Percentiles rank a stretch among this genome's conserved stretches.
Evolutionary conservation across 2,888 invertebrate genomes (phyloP).

Genomic region (Eilema griseolum): DNA sequence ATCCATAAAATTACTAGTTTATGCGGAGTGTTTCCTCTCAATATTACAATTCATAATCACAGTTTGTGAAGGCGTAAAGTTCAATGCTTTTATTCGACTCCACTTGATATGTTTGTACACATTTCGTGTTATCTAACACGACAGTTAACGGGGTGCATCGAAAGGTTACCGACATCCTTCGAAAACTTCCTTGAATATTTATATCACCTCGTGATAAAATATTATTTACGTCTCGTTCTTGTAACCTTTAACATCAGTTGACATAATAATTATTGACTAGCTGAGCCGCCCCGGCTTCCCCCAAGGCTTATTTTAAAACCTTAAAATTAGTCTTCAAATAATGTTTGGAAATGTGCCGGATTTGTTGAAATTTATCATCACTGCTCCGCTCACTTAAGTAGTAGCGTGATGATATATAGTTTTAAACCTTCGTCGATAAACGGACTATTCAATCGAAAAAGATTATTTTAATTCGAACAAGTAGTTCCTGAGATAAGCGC

Average conservation of each 20-base stretch:
- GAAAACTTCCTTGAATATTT: conserved; percentile 15
- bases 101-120: conserved; percentile 4
- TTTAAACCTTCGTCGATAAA: too few relatives aligned
- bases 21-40: neutral
- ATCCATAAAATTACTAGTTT: too few relatives aligned
- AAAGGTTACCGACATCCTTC: conserved; percentile 17
- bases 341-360: too few relatives aligned
- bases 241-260: conserved; percentile 9
- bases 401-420: too few relatives aligned
- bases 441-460: too few relatives aligned
- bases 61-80: neutral
- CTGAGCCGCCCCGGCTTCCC: too few relatives aligned
- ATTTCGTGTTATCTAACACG: conserved; percentile 11
- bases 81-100: conserved; percentile 1
- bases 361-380: too few relatives aligned
- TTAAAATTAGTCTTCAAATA: too few relatives aligned
- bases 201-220: conserved; percentile 11
- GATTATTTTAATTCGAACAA: too few relatives aligned
- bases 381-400: too few relatives aligned
- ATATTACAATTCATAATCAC: neutral
- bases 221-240: neutral
- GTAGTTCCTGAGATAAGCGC: too few relatives aligned
- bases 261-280: neutral
- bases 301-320: too few relatives aligned
- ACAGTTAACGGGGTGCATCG: conserved; percentile 5